Evolutionary conservation across 2,113 vertebrate genomes (phyloP), one percentile per base, ranked within the genome.

Genomic region (Mirounga angustirostris): DNA sequence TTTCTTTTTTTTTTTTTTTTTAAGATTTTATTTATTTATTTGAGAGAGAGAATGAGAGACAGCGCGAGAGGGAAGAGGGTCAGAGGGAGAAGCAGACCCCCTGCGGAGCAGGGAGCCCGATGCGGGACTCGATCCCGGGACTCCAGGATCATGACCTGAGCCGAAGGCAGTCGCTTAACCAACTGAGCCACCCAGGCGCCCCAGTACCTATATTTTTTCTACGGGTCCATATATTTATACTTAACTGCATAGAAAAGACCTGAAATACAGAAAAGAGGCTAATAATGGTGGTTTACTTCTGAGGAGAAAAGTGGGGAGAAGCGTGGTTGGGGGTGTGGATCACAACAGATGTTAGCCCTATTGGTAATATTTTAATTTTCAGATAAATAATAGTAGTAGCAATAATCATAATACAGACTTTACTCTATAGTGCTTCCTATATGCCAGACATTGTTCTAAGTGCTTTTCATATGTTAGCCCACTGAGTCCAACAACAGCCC

Each of bases 401-500:
- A 26, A 36, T 7, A 19, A 46, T 18, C 14, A 7, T 15, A 16
- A 73, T 5, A 36, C 69, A 63, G 40, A 30, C 18, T 16, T 15
- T 50, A 4, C 3, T 40, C 63, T 1, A n/a, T 28, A 1, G 0
- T 7, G 36, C 28, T 22, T 56, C 50, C 59, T 52, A 5, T 1
- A 8, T 26, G 28, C 59, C 89, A 83, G 81, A 46, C 28, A 24
- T 73, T 18, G 10, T 46, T 46, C 73, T 46, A 1, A 30, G 80
- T 9, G 73, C 50, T 43, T 63, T 46, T 54, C 46, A 8, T 4
- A 21, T 5, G 4, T 52, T 71, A 11, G 54, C 24, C 52, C 24
- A 4, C 14, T 40, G 30, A 52, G 52, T 63, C 73, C 73, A 36
- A 56, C 16, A 11, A 30, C 2, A 11, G 16, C 18, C 36, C 24